Conservation (phyloP, 2,888 invertebrate genomes). For the Idaea straminata region DNA sequence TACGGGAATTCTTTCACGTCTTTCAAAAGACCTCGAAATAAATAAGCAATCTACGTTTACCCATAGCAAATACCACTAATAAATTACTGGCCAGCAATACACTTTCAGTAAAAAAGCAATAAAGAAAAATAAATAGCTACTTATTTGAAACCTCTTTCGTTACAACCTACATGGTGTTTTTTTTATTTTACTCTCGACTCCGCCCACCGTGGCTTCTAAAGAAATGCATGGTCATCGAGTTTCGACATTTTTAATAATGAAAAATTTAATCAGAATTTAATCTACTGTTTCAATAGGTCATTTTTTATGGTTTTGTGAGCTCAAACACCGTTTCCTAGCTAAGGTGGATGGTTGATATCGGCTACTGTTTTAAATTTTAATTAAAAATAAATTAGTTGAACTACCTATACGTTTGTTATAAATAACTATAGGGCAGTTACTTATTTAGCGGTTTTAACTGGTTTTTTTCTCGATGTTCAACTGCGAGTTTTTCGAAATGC, state of each 20-base stretch:
- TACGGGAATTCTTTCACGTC: slow-evolving; percentile 4
- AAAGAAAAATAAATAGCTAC: slow-evolving; percentile 37
- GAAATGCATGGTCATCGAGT: slow-evolving; percentile 61
- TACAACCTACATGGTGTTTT: slow-evolving; percentile 47
- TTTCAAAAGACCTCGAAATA: slow-evolving; percentile 7
- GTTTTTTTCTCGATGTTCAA: no score
- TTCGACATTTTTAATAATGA: slow-evolving; percentile 44
- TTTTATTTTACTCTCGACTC: slow-evolving; percentile 49
- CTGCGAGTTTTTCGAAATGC: no score
- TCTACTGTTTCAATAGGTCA: slow-evolving; percentile 68
- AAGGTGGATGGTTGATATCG: slow-evolving; percentile 19
- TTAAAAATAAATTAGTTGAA: not conserved
- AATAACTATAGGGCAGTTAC: not conserved
- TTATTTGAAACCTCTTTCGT: slow-evolving; percentile 35
- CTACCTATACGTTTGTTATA: not conserved
- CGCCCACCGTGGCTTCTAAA: slow-evolving; percentile 42
- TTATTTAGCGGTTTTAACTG: not conserved
- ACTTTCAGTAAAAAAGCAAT: slow-evolving; percentile 26
- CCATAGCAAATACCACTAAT: slow-evolving; percentile 17
- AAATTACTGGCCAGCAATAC: slow-evolving; percentile 18
- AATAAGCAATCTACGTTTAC: slow-evolving; percentile 6
- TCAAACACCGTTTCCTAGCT: not conserved
- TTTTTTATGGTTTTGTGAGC: slow-evolving; percentile 25
- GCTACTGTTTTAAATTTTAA: slow-evolving; percentile 30
- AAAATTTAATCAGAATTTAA: slow-evolving; percentile 74